A percentile compares a stretch with the other conserved stretches of the same genome.
These are phyloP conservation scores for Athrips mouffetella DNA, from an alignment of 2,888 invertebrate genomes.

Conservation along the genomic window DNA sequence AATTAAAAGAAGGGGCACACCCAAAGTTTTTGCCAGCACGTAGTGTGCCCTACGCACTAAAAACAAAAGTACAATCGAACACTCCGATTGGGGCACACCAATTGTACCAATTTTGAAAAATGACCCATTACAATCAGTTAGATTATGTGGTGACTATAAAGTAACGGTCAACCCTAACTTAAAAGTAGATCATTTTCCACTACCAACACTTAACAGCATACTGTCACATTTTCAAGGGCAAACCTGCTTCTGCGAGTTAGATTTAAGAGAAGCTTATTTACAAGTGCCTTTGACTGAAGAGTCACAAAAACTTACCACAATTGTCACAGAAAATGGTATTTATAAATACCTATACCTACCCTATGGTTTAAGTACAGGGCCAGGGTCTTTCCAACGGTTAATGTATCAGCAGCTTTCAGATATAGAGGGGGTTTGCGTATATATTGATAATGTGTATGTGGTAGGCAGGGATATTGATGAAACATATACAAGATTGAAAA, in stretches of 20 bases:
- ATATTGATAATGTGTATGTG: slow-evolving; percentile 14
- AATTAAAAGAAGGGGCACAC: slow-evolving; percentile 3
- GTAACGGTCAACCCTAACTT: slow-evolving; percentile 22
- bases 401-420: slow-evolving; percentile 16
- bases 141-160: slow-evolving; percentile 29
- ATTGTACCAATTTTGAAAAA: slow-evolving; percentile 28
- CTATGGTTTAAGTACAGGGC: slow-evolving; percentile 19
- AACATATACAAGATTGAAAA: neutral
- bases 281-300: slow-evolving; percentile 19
- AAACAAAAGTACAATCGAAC: slow-evolving; percentile 22
- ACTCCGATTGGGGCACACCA: slow-evolving; percentile 27
- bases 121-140: slow-evolving; percentile 26
- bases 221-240: too few relatives aligned
- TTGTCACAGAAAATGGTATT: slow-evolving; percentile 21
- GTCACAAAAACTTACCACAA: slow-evolving; percentile 16
- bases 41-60: slow-evolving; percentile 24
- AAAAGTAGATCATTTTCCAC: slow-evolving; percentile 4
- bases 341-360: slow-evolving; percentile 20
- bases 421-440: slow-evolving; percentile 15
- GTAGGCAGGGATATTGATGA: slow-evolving; percentile 3
- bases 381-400: slow-evolving; percentile 21
- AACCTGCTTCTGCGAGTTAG: slow-evolving; percentile 24
- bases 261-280: slow-evolving; percentile 23
- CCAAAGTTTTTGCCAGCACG: slow-evolving; percentile 18
- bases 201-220: slow-evolving; percentile 3